A percentile compares a stretch with the other conserved stretches of the same genome.
These are phyloP conservation scores for Pedionomus torquatus DNA, from an alignment of 2,113 vertebrate genomes.

Conservation along the genomic window DNA sequence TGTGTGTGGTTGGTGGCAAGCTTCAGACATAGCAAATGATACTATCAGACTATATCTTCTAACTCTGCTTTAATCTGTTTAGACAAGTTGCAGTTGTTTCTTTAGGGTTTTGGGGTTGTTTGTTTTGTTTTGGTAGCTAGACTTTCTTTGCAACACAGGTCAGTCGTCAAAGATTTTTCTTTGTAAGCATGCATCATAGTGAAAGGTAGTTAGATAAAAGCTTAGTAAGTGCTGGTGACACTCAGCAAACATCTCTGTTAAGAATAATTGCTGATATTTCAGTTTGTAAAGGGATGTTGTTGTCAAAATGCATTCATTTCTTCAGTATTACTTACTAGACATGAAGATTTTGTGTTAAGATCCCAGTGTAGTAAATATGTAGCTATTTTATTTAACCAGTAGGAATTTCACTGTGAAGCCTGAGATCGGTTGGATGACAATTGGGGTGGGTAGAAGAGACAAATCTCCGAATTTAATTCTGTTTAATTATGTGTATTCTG, in stretches of 20 bases:
- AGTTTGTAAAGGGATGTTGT: not conserved
- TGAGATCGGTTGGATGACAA: not conserved
- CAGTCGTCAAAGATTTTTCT: not conserved
- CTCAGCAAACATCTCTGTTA: not conserved
- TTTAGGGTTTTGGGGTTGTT: not conserved
- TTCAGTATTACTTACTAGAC: not conserved
- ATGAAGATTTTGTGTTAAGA: not conserved
- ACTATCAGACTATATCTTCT: not conserved
- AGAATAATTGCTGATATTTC: not conserved
- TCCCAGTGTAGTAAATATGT: not conserved
- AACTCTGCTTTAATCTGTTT: not conserved
- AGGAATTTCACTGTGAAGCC: not conserved
- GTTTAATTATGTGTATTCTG: not conserved
- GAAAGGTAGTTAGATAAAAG: not conserved
- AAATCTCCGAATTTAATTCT: not conserved
- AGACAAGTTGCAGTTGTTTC: not conserved
- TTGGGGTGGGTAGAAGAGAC: not conserved
- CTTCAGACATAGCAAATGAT: not conserved
- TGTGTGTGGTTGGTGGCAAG: not conserved
- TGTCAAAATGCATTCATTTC: not conserved
- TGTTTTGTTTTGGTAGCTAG: not conserved
- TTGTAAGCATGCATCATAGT: not conserved
- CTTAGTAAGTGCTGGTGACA: not conserved
- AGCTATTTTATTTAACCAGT: not conserved
- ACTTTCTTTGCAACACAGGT: not conserved